A percentile compares a stretch with the other conserved stretches of the same genome.
phyloP scores from a whole-genome alignment of 2,888 invertebrate species.

The Dicyrtoma fusca region DNA sequence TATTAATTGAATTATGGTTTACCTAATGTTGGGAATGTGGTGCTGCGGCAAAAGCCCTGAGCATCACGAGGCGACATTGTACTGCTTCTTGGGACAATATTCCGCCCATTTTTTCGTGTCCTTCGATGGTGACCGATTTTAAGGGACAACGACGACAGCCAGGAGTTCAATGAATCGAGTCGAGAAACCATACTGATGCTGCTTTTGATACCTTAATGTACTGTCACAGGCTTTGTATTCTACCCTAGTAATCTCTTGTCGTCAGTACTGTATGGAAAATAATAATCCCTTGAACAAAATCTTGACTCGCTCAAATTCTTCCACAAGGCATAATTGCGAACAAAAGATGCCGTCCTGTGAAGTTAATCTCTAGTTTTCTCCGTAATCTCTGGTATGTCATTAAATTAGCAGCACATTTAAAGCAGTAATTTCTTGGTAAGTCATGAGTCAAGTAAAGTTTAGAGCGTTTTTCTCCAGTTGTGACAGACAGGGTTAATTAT shows the following conservation, averaged over 20 bases:
- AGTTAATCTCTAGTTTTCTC: no score
- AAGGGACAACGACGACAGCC: slow-evolving; percentile 56
- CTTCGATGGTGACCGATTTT: slow-evolving; percentile 57
- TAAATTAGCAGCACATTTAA: no score
- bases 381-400: no score
- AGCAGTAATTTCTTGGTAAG: no score
- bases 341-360: no score
- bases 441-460: no score
- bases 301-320: background rate
- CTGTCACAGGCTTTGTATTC: no score
- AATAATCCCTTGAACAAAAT: background rate
- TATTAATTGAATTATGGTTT: slow-evolving; percentile 39
- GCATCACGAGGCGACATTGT: slow-evolving; percentile 54
- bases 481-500: no score
- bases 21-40: slow-evolving; percentile 57
- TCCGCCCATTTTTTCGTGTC: slow-evolving; percentile 54
- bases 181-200: slow-evolving; percentile 52
- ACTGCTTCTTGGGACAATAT: slow-evolving; percentile 54
- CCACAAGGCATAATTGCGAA: no score
- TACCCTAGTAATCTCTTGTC: background rate
- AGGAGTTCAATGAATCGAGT: slow-evolving; percentile 56
- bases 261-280: background rate
- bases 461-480: no score
- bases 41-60: slow-evolving; percentile 56
- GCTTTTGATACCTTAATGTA: no score